Evolutionary conservation across 2,113 vertebrate species (phyloP).

Genomic region (Cercocebus atys): DNA sequence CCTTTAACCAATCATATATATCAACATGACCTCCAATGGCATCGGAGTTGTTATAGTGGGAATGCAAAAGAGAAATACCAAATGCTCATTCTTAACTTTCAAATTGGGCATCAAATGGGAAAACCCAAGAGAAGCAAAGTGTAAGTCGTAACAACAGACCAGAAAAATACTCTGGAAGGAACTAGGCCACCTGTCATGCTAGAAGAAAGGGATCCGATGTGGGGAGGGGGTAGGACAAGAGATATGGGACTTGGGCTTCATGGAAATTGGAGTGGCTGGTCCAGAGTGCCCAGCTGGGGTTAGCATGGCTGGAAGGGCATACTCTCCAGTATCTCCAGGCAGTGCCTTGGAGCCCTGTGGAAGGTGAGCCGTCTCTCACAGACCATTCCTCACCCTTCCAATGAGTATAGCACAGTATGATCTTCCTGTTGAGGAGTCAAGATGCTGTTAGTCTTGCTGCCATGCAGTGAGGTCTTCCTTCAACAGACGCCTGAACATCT

Average conservation of each 20-base stretch:
- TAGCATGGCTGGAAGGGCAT: background rate
- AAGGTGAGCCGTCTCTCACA: accelerated
- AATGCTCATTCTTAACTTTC: background rate
- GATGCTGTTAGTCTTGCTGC: background rate
- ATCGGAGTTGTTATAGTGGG: background rate
- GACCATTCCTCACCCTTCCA: background rate
- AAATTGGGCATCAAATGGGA: background rate
- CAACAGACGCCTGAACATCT: background rate
- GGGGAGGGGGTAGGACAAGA: background rate
- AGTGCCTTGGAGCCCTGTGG: background rate
- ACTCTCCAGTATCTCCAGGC: background rate
- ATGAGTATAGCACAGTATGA: accelerated
- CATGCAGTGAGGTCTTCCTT: background rate
- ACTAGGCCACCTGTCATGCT: background rate
- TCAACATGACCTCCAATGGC: background rate
- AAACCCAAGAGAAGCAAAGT: background rate
- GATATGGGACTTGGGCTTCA: background rate
- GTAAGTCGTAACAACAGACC: background rate
- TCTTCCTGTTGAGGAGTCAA: background rate
- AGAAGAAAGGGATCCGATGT: background rate
- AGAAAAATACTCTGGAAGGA: background rate
- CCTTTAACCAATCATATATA: background rate
- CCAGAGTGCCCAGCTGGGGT: background rate
- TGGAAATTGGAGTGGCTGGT: background rate
- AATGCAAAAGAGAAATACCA: background rate